Base-by-base conservation (phyloP, 2,797 vertebrate genomes). In the Sebastiscus albofasciatus region DNA sequence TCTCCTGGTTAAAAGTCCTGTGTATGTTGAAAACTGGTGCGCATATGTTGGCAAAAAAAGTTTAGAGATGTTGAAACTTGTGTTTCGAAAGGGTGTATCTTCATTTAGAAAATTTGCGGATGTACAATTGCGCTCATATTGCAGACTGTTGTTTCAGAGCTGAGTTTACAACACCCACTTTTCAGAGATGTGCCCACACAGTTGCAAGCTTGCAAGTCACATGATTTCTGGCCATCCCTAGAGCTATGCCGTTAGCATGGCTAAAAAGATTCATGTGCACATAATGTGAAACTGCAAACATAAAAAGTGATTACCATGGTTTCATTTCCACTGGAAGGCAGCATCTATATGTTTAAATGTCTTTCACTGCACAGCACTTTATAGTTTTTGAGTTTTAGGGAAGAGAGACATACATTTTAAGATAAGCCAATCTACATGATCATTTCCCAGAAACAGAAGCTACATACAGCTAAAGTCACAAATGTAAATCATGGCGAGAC, bases 401-500 rank as follows among this genome's bases (percentile, higher is more conserved):
- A 73, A 72, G 8, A 69, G 49, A 34, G 13, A 59, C 69, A 54
- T 60, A 6, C 20, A 67, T 67, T 29, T 5, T n/a, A 22, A 67
- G 2, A 67, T 20, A 52, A 64, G 27, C 9, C 31, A 70, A 80
- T 80, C 42, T 67, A 33, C 29, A 55, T 29, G 42, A 76, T 74
- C 1, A 24, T 59, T 73, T 86, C 22, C 64, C 33, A 75, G 58
- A 60, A 67, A 78, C 18, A 61, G 16, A 76, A 69, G 77, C 42
- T 71, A 59, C 72, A 78, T 67, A 55, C 26, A 74, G 73, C 46
- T 66, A 34, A 80, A 82, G 72, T 68, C 70, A 79, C 73, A 83
- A 73, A 85, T 87, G 79, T 77, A 87, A 86, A 87, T 86, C 20
- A 59, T 39, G 56, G 31, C 1, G 14, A 75, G 66, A 82, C 72